phyloP scores from a whole-genome alignment of 2,888 invertebrate species.

The Camponotus fellah region DNA sequence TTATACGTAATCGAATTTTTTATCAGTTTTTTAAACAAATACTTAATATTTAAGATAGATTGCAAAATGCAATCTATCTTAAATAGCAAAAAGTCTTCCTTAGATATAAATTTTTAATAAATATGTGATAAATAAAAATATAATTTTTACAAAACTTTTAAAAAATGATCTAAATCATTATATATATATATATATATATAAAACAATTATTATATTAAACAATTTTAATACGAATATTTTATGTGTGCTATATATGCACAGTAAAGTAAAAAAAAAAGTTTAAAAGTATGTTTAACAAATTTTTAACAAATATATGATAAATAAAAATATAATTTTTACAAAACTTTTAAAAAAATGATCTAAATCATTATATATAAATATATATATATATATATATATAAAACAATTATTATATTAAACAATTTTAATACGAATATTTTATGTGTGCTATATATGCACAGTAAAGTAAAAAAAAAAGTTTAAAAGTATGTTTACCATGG shows the following conservation, averaged over 20 bases:
- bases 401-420: no score
- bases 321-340: no score
- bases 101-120: not conserved
- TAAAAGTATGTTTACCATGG: not conserved
- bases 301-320: not conserved
- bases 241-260: not conserved
- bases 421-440: not conserved
- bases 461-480: not conserved
- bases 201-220: no score
- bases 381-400: no score
- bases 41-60: not conserved
- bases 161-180: not conserved
- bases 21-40: not conserved
- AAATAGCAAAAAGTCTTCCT: not conserved
- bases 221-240: not conserved
- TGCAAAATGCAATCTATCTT: no score
- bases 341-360: no score
- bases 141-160: not conserved
- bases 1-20: not conserved
- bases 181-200: no score
- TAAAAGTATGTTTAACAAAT: not conserved
- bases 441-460: not conserved
- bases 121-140: not conserved
- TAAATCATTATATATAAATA: no score
- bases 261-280: not conserved